A percentile compares a stretch with the other conserved stretches of the same genome.
phyloP scores from a whole-genome alignment of 2,113 vertebrate genomes.

The Tragelaphus buxtoni region DNA sequence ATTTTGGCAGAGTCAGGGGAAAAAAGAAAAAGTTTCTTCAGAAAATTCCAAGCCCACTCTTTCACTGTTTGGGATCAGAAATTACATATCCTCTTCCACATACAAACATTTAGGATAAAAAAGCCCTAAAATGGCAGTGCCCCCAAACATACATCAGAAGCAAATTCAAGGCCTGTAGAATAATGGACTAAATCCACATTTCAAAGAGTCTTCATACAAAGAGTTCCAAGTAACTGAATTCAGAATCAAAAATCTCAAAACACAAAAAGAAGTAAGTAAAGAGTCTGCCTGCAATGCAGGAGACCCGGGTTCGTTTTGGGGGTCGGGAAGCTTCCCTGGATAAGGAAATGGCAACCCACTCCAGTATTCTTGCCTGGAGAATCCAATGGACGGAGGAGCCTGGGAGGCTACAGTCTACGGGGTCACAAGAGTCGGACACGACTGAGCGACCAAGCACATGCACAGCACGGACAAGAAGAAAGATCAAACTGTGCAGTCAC shows the following conservation, averaged over 20 bases:
- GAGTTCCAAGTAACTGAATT: background rate
- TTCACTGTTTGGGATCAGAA: background rate
- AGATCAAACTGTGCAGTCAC: background rate
- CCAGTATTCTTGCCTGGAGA: background rate
- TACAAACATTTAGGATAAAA: background rate
- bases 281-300: background rate
- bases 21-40: background rate
- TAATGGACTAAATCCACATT: background rate
- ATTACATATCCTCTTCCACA: background rate
- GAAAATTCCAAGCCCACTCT: background rate
- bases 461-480: background rate
- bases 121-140: background rate
- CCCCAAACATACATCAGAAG: background rate
- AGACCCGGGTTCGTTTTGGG: background rate
- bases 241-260: background rate
- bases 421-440: background rate
- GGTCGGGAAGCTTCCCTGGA: background rate
- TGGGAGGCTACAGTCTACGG: background rate
- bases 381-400: background rate
- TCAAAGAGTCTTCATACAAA: background rate
- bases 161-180: background rate
- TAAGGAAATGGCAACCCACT: background rate
- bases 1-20: background rate
- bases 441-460: background rate
- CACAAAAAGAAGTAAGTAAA: background rate